These are phyloP conservation scores for Alectoris magna DNA, from an alignment of 2,797 vertebrate genomes.

Conservation along the genomic window DNA sequence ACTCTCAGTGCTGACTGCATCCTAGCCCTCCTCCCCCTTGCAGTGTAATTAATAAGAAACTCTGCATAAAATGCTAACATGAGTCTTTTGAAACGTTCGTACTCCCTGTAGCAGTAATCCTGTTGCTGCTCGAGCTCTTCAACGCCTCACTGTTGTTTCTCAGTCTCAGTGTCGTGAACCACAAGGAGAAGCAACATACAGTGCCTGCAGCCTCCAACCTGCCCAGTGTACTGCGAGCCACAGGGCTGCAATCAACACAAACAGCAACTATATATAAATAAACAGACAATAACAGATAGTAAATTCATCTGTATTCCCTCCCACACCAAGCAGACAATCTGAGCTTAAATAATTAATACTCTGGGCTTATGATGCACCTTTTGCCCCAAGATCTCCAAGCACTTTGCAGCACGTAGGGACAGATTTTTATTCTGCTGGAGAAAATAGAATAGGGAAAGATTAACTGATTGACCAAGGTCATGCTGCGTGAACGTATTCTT, in stretches of 20 bases:
- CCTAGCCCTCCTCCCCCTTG: neutral
- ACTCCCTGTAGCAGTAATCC: neutral
- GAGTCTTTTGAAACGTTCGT: neutral
- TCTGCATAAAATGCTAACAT: neutral
- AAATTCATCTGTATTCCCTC: slow-evolving; percentile 12
- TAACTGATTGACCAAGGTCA: slow-evolving; percentile 51
- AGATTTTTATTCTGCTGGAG: slow-evolving; percentile 20
- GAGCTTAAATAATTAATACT: slow-evolving; percentile 53
- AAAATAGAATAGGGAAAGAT: slow-evolving; percentile 45
- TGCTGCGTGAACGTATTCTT: neutral
- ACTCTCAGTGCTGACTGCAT: neutral
- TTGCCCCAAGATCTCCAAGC: slow-evolving; percentile 42
- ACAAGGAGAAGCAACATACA: accelerated
- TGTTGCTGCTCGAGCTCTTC: neutral
- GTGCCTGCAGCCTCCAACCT: neutral
- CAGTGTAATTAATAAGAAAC: neutral
- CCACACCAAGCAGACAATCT: neutral
- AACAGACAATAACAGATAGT: neutral
- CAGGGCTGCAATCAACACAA: neutral
- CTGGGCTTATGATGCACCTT: slow-evolving; percentile 15
- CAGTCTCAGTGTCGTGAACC: neutral
- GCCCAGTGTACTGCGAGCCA: neutral
- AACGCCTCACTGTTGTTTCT: accelerated
- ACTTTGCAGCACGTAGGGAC: neutral
- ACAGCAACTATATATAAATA: neutral